A percentile compares a stretch with the other conserved stretches of the same genome.
phyloP scores from a whole-genome alignment of 2,888 invertebrate species.

The Noctua fimbriata region DNA sequence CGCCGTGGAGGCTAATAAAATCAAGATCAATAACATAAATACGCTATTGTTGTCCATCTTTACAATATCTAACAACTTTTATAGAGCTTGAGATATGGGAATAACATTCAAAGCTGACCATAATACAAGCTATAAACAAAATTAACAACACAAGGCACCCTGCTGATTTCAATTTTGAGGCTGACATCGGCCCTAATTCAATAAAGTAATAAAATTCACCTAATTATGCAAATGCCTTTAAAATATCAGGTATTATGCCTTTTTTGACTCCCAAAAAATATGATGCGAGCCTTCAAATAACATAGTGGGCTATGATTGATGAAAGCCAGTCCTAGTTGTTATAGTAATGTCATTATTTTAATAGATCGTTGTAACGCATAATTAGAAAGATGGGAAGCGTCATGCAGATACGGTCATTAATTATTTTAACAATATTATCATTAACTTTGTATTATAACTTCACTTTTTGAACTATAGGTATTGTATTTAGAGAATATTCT shows the following conservation, averaged over 20 bases:
- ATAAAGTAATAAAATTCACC: conserved; percentile 91
- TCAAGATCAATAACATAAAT: conserved; percentile 87
- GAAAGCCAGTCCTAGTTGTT: conserved; percentile 72
- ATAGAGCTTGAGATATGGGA: conserved; percentile 87
- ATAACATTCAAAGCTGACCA: conserved; percentile 88
- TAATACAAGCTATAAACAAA: conserved; percentile 90
- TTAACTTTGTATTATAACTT: conserved; percentile 4
- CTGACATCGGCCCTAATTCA: conserved; percentile 90
- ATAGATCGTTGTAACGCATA: conserved; percentile 80
- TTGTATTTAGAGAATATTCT: not conserved
- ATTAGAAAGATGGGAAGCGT: conserved; percentile 77
- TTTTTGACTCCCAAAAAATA: conserved; percentile 85
- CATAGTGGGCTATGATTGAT: conserved; percentile 85
- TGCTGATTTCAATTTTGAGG: conserved; percentile 89
- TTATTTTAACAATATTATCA: conserved; percentile 31
- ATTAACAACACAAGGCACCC: conserved; percentile 89
- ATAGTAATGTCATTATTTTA: conserved; percentile 82
- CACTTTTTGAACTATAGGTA: not conserved
- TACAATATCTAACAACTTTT: conserved; percentile 86
- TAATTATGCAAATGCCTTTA: conserved; percentile 90
- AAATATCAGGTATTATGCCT: conserved; percentile 86
- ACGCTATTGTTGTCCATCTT: conserved; percentile 85
- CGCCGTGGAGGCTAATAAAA: conserved; percentile 79
- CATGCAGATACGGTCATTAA: conserved; percentile 69
- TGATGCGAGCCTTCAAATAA: conserved; percentile 83